Conservation (phyloP, 2,113 vertebrate species). For the Trochalopteron elliotii region DNA sequence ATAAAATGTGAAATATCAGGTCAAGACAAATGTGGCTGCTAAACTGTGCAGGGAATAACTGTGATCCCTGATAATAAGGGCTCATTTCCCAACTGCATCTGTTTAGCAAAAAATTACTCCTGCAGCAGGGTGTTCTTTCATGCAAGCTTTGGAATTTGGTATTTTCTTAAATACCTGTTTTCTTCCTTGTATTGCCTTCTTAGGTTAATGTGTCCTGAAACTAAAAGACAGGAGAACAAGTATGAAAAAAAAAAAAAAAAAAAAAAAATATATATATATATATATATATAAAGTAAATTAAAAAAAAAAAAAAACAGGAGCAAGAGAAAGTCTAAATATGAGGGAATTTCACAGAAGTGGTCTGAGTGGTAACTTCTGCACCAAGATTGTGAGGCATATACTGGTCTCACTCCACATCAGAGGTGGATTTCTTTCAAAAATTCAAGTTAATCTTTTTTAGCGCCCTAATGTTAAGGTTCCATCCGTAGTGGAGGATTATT, state of each 20-base stretch:
- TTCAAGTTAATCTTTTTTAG: background rate
- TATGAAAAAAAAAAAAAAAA: background rate
- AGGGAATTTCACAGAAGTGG: background rate
- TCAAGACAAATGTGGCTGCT: background rate
- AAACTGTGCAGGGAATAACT: background rate
- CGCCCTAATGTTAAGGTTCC: background rate
- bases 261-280: too few relatives aligned
- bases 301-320: background rate
- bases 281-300: too few relatives aligned
- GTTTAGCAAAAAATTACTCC: background rate
- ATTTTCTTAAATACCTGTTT: background rate
- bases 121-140: background rate
- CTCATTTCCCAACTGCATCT: background rate
- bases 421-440: background rate
- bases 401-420: background rate
- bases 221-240: background rate
- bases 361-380: background rate
- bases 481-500: background rate
- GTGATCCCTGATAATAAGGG: background rate
- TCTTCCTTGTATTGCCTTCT: background rate
- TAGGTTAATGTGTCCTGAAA: background rate
- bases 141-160: background rate
- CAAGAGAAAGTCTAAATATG: background rate
- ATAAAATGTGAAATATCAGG: background rate
- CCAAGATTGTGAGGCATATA: background rate